A percentile compares a stretch with the other conserved stretches of the same genome.
phyloP scores from a whole-genome alignment of 1,140 invertebrate genomes.

The Orussus abietinus region DNA sequence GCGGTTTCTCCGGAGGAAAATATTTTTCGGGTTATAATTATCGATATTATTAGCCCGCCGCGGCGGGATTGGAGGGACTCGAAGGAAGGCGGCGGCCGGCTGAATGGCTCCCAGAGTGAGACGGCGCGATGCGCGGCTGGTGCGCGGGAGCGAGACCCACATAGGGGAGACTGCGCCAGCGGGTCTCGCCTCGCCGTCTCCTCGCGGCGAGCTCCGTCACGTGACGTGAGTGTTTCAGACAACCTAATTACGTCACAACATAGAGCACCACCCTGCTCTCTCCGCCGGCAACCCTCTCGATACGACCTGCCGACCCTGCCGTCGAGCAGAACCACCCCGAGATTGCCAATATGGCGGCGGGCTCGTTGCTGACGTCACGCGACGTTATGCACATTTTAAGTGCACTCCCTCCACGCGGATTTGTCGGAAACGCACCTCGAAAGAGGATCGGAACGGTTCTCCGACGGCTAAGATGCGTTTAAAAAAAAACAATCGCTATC shows the following conservation, averaged over 20 bases:
- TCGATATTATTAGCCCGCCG: slow-evolving; percentile 28
- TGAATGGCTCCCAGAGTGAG: slow-evolving; percentile 26
- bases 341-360: too few relatives aligned
- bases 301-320: slow-evolving; percentile 15
- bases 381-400: too few relatives aligned
- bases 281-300: slow-evolving; percentile 14
- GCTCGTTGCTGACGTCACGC: too few relatives aligned
- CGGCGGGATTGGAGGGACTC: slow-evolving; percentile 10
- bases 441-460: too few relatives aligned
- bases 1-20: too few relatives aligned
- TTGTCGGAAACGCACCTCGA: too few relatives aligned
- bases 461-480: too few relatives aligned
- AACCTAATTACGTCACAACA: slow-evolving; percentile 54
- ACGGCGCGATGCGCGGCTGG: slow-evolving; percentile 23
- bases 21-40: slow-evolving; percentile 28
- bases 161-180: too few relatives aligned
- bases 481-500: too few relatives aligned
- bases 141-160: too few relatives aligned
- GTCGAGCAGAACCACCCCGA: slow-evolving; percentile 12
- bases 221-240: slow-evolving; percentile 54
- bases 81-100: slow-evolving; percentile 13
- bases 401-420: too few relatives aligned
- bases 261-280: slow-evolving; percentile 33
- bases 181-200: too few relatives aligned
- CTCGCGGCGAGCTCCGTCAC: slow-evolving; percentile 32